A percentile compares a stretch with the other conserved stretches of the same genome.
Evolutionary conservation across 2,113 vertebrate genomes (phyloP).

Genomic region (Naja naja): DNA sequence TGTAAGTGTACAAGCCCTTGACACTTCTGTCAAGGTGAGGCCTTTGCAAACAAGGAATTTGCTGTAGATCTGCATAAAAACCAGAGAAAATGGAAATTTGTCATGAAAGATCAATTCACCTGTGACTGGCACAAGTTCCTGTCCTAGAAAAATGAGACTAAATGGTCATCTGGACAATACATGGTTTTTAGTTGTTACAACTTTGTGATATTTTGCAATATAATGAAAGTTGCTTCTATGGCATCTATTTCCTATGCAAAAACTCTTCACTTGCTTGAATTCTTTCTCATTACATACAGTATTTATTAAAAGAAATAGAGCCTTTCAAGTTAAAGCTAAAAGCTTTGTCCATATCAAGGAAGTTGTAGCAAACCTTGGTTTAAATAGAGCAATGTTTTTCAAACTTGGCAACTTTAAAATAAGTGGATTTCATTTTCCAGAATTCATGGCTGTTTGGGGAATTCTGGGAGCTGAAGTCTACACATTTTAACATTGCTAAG

Average conservation of each 20-base stretch:
- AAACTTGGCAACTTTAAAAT: neutral
- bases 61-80: neutral
- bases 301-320: neutral
- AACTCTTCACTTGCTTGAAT: neutral
- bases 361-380: neutral
- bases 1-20: conserved; percentile 15
- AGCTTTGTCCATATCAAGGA: neutral
- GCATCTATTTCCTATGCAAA: neutral
- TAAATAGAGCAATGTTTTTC: neutral
- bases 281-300: neutral
- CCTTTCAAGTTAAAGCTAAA: neutral
- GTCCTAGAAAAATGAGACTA: neutral
- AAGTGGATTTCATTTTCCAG: neutral
- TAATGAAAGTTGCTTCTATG: neutral
- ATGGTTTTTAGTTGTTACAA: neutral
- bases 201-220: conserved; percentile 14
- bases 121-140: neutral
- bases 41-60: conserved; percentile 9
- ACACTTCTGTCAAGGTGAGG: conserved; percentile 14
- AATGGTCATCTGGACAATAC: neutral
- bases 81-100: neutral
- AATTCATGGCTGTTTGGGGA: neutral
- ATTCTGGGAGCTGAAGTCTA: neutral
- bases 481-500: neutral
- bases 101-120: neutral